Evolutionary conservation across 2,113 vertebrate genomes (phyloP).

Genomic region (Salminus brasiliensis): DNA sequence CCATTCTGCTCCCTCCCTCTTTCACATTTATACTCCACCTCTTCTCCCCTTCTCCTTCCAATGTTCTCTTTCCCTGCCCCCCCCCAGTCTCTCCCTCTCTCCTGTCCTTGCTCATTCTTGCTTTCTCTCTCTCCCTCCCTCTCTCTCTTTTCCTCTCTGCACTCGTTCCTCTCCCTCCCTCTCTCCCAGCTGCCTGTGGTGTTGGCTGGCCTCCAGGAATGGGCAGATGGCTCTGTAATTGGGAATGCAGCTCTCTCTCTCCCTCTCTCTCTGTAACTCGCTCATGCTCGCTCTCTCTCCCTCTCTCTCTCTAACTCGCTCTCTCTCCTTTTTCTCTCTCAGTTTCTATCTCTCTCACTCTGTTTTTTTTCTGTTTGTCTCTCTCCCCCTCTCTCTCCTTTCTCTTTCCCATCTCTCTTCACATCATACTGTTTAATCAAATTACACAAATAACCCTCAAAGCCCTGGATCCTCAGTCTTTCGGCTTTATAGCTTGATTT

Average conservation of each 20-base stretch:
- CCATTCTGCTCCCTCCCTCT: slow-evolving; percentile 55
- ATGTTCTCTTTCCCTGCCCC: slow-evolving; percentile 58
- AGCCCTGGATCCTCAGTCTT: slow-evolving; percentile 60
- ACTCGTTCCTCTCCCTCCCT: slow-evolving; percentile 62
- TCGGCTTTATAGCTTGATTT: slow-evolving; percentile 60
- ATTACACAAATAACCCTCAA: slow-evolving; percentile 79
- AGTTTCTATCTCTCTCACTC: slow-evolving; percentile 16
- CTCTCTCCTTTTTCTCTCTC: slow-evolving; percentile 56
- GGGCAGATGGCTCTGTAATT: slow-evolving; percentile 86
- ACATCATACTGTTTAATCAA: slow-evolving; percentile 77
- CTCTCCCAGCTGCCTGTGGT: slow-evolving; percentile 81
- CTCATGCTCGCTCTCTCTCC: slow-evolving; percentile 46
- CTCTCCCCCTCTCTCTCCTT: slow-evolving; percentile 62
- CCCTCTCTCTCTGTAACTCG: slow-evolving; percentile 39
- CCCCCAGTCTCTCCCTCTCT: slow-evolving; percentile 21
- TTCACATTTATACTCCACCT: slow-evolving; percentile 56
- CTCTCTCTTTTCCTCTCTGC: slow-evolving; percentile 33
- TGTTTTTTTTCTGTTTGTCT: slow-evolving; percentile 52
- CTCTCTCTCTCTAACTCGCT: slow-evolving; percentile 62
- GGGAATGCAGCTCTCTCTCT: slow-evolving; percentile 69
- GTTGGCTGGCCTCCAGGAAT: slow-evolving; percentile 82
- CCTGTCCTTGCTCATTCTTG: slow-evolving; percentile 32
- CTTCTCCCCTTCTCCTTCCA: slow-evolving; percentile 55
- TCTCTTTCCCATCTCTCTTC: slow-evolving; percentile 60
- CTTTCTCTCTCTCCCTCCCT: slow-evolving; percentile 39